phyloP scores from a whole-genome alignment of 2,888 invertebrate species.

The Poecilobothrus nobilitatus region DNA sequence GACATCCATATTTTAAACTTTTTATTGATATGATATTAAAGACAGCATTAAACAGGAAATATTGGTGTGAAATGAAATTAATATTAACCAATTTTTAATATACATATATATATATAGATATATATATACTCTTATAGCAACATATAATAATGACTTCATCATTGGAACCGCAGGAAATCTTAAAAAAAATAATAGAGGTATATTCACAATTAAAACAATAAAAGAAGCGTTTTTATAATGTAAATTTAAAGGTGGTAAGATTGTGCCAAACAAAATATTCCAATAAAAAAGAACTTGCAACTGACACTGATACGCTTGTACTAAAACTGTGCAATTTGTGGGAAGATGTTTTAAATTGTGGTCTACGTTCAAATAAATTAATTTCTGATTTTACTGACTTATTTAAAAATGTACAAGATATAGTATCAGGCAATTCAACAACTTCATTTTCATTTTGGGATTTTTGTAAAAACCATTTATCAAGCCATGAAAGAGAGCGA shows the following conservation, averaged over 20 bases:
- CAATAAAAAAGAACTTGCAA: conserved; percentile 80
- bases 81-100: no score
- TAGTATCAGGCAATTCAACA: conserved; percentile 47
- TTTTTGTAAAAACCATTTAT: conserved; percentile 68
- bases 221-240: not conserved
- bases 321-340: conserved; percentile 59
- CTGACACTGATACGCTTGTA: conserved; percentile 64
- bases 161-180: no score
- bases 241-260: conserved; percentile 27
- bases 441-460: conserved; percentile 62
- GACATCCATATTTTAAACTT: no score
- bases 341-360: conserved; percentile 71
- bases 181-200: no score
- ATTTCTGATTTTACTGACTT: conserved; percentile 25
- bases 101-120: no score
- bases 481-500: conserved; percentile 79
- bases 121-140: no score
- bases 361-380: conserved; percentile 45
- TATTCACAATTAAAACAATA: no score
- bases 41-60: no score
- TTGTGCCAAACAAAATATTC: conserved; percentile 75
- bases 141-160: no score
- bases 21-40: no score
- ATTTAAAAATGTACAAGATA: conserved; percentile 63
- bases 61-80: no score